A percentile compares a stretch with the other conserved stretches of the same genome.
These are phyloP conservation scores for Subacronicta megacephala DNA, from an alignment of 2,888 invertebrate genomes.

Conservation along the genomic window DNA sequence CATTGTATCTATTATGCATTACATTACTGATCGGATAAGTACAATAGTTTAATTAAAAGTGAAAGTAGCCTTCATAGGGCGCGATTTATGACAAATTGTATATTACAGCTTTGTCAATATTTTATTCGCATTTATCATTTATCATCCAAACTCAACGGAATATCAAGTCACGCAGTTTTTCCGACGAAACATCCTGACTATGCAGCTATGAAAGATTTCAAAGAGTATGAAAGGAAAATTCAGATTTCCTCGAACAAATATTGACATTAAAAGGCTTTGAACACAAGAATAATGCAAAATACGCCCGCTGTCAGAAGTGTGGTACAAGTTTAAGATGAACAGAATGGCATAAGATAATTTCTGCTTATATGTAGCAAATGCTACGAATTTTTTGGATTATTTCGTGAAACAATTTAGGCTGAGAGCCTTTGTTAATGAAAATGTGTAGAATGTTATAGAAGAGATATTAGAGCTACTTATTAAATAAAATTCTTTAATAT, in stretches of 20 bases:
- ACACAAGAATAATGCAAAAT: slow-evolving; percentile 52
- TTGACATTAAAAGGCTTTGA: slow-evolving; percentile 57
- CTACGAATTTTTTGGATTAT: slow-evolving; percentile 42
- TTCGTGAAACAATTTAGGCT: slow-evolving; percentile 23
- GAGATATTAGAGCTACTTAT: slow-evolving; percentile 35
- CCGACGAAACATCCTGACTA: slow-evolving; percentile 34
- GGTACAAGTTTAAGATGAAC: slow-evolving; percentile 36
- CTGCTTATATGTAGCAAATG: slow-evolving; percentile 24
- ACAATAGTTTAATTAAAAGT: neutral
- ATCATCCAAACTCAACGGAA: slow-evolving; percentile 23
- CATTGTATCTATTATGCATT: no score
- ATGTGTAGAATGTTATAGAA: slow-evolving; percentile 32
- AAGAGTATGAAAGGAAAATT: slow-evolving; percentile 50
- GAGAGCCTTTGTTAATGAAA: slow-evolving; percentile 27
- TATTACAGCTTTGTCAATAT: neutral
- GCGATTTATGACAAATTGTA: neutral
- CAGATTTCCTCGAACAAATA: slow-evolving; percentile 50
- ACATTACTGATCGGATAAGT: no score
- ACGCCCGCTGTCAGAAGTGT: slow-evolving; percentile 35
- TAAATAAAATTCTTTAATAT: slow-evolving; percentile 38
- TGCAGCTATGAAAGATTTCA: slow-evolving; percentile 37
- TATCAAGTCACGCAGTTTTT: slow-evolving; percentile 33
- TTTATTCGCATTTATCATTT: slow-evolving; percentile 3
- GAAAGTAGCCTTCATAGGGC: neutral
- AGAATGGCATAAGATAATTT: slow-evolving; percentile 38